Base-by-base conservation (phyloP, 2,797 vertebrate species). In the Pantherophis alleghaniensis region DNA sequence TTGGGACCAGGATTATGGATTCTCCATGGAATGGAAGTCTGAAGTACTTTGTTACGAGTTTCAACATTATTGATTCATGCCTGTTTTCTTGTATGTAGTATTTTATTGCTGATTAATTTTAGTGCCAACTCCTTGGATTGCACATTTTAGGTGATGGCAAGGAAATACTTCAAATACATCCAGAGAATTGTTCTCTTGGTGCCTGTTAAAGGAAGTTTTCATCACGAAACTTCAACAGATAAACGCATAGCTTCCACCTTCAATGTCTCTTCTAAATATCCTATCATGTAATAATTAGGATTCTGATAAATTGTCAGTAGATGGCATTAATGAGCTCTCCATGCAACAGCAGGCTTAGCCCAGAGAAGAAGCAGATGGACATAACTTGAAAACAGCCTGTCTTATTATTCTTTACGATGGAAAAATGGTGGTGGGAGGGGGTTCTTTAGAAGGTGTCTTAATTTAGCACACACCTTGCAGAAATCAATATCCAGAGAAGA, bases 301-400 rank as follows among this genome's bases (percentile, higher is more conserved):
- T 32, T 91, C 90, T 91, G 57, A 60, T 60, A n/a, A 83, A 53
- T 47, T 61, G 57, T 86, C 90, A 61, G 57, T 91, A 91, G 79
- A 47, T 91, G 90, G 90, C 79, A 86, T 59, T 91, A 61, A 51
- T n/a, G 90, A n/a, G 56, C 56, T 86, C 24, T 83, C 37, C 57
- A 57, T 47, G 22, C 16, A 61, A 83, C 22, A 83, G 20, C 37
- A 83, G 22, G 10, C 55, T 83, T 5, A 83, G 20, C 20, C 28
- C 32, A 28, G 47, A 18, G 60, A 66, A 63, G 60, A n/a, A 47
- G 42, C 74, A 83, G 74, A 83, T 83, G 74, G 63, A 74, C 22
- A 53, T 90, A 22, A 22, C 26, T 42, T 60, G 79, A 61, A n/a
- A 91, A 47, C 37, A 86, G 57, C 79, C 74, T 86, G 18, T 61